A percentile compares a stretch with the other conserved stretches of the same genome.
These are phyloP conservation scores for Oscheius myriophilus DNA, from an alignment of 2,888 invertebrate genomes.

Conservation along the genomic window DNA sequence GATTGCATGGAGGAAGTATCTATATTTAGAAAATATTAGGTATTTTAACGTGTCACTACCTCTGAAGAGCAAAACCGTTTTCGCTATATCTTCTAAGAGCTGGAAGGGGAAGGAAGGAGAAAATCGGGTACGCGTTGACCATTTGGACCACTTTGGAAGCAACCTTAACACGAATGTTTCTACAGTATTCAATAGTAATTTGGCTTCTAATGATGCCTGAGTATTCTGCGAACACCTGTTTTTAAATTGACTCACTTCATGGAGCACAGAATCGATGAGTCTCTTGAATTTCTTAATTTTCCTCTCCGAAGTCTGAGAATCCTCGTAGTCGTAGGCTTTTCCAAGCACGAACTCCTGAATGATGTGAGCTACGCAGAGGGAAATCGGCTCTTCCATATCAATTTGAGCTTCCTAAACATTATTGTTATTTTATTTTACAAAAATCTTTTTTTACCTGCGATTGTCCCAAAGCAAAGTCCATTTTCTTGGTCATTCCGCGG, in stretches of 20 bases:
- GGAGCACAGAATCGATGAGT: constrained; percentile 52
- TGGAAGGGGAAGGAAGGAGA: constrained; percentile 50
- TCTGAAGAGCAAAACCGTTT: constrained; percentile 62
- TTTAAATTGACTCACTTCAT: constrained; percentile 40
- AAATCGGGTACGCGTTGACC: constrained; percentile 58
- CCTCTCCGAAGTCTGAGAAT: constrained; percentile 60
- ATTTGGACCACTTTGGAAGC: constrained; percentile 54
- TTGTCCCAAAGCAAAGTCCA: constrained; percentile 23
- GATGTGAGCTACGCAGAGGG: constrained; percentile 67
- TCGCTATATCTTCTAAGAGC: constrained; percentile 53
- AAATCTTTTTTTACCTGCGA: constrained; percentile 6
- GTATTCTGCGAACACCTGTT: too few relatives aligned
- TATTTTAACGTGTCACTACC: too few relatives aligned
- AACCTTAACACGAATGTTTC: too few relatives aligned
- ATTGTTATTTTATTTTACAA: neutral
- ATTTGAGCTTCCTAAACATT: constrained; percentile 30
- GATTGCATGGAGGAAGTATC: constrained; percentile 27
- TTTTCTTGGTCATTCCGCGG: constrained; percentile 26
- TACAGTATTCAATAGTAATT: too few relatives aligned
- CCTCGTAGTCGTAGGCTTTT: constrained; percentile 54
- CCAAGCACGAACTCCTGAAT: constrained; percentile 69
- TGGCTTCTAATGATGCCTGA: too few relatives aligned
- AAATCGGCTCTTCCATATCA: constrained; percentile 54
- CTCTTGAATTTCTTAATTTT: constrained; percentile 59
- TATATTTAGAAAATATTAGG: too few relatives aligned